These are phyloP conservation scores for Dasypus novemcinctus DNA, from an alignment of 2,113 vertebrate genomes.

Conservation along the genomic window DNA sequence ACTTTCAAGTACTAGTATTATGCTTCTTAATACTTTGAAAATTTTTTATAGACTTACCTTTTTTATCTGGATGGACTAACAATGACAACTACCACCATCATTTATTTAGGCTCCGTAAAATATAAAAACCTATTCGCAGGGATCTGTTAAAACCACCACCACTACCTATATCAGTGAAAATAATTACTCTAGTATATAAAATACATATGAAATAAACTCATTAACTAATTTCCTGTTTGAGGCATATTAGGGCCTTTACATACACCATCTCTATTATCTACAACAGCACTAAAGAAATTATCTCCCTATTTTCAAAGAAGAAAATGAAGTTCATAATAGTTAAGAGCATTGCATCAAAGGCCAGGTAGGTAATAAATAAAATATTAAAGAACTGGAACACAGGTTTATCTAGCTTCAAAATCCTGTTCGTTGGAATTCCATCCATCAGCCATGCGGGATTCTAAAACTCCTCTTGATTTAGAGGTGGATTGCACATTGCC, in stretches of 20 bases:
- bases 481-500: no score
- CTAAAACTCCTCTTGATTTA: no score
- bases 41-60: background rate
- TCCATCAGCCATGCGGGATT: no score
- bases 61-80: background rate
- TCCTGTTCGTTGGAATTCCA: no score
- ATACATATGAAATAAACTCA: background rate
- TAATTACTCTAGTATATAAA: background rate
- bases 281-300: background rate
- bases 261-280: background rate
- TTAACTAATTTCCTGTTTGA: background rate
- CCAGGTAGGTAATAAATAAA: background rate
- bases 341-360: background rate
- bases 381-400: background rate
- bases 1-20: conserved; percentile 12
- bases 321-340: conserved; percentile 1
- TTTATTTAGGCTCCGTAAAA: conserved; percentile 26
- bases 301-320: background rate
- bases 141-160: background rate
- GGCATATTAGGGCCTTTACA: background rate
- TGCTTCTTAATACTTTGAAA: conserved; percentile 26
- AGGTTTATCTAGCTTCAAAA: background rate
- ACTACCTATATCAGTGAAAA: background rate
- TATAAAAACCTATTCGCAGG: background rate
- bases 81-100: background rate